Base-by-base conservation (phyloP, 2,888 invertebrate genomes). In the Lottia gigantea region DNA sequence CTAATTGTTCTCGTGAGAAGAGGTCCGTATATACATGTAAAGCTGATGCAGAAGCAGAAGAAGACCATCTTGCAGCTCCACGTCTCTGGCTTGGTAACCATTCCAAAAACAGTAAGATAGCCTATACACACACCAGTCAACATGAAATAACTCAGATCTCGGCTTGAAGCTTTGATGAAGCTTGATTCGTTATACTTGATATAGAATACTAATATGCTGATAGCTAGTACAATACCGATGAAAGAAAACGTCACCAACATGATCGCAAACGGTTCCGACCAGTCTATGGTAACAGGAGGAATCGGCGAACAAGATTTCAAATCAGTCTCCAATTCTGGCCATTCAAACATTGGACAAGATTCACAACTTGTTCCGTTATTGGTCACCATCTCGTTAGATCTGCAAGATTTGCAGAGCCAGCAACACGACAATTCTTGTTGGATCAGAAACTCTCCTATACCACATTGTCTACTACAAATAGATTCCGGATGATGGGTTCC, bases 151-250 rank as follows among this genome's bases (percentile, higher is more conserved):
- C 79, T 79, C 63, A 85, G 77, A 61, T 83, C 84, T 23, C 81
- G 70, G 61, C 82, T 81, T 0, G 81, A 78, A 4, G 85, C 84
- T 70, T 85, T 85, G 68, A 85, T 85, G 40, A 83, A 74, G 8
- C 80, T 74, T 31, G 75, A 71, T 8, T 75, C 64, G 25, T 76
- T 71, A 55, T 71, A 64, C n/a, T 61, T 45, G 25, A 72, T 25
- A 64, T 71, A 79, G 46, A 67, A 67, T 1, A 47, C 61, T 6
- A 67, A 67, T 2, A 74, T 61, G 4, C 66, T 40, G 11, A 67
- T 0, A 14, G 69, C 46, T 14, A 16, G 25, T 0, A 67, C 11
- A 11, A 75, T 62, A 7, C 75, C 74, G 1, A 69, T 23, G 14
- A 46, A 11, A 0, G 73, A 64, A 31, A 74, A 55, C 8, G 45